Conservation (phyloP, 1,140 invertebrate species). For the Charaxes varanes region DNA sequence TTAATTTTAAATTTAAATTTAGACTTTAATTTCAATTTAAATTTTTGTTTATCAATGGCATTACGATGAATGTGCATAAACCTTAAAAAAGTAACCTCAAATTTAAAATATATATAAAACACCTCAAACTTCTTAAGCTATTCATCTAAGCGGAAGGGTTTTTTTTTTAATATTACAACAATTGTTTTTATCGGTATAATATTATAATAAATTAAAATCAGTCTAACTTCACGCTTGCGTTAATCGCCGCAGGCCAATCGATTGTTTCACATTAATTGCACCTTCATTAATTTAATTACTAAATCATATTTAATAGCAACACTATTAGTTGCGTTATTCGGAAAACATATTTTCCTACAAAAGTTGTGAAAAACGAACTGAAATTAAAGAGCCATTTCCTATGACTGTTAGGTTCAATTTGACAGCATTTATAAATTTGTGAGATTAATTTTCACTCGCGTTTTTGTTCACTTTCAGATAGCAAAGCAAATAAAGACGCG, state of each 20-base stretch:
- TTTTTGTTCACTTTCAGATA: no score
- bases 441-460: no score
- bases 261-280: constrained; percentile 10
- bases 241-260: constrained; percentile 8
- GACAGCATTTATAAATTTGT: background rate
- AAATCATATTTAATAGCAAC: constrained; percentile 6
- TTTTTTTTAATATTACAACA: background rate
- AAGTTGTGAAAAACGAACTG: background rate
- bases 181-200: background rate
- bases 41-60: no score
- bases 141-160: no score
- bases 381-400: background rate
- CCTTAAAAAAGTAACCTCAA: no score
- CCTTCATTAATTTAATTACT: constrained; percentile 2
- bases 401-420: background rate
- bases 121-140: no score
- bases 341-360: constrained; percentile 2
- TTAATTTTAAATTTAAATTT: no score
- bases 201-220: constrained; percentile 14
- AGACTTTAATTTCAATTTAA: no score
- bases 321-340: constrained; percentile 4
- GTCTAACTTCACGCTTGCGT: constrained; percentile 1
- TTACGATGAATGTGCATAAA: no score
- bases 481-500: no score
- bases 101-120: no score